A percentile compares a stretch with the other conserved stretches of the same genome.
Conservation (phyloP, 2,888 invertebrate species). For the Epinotia brunnichana region DNA sequence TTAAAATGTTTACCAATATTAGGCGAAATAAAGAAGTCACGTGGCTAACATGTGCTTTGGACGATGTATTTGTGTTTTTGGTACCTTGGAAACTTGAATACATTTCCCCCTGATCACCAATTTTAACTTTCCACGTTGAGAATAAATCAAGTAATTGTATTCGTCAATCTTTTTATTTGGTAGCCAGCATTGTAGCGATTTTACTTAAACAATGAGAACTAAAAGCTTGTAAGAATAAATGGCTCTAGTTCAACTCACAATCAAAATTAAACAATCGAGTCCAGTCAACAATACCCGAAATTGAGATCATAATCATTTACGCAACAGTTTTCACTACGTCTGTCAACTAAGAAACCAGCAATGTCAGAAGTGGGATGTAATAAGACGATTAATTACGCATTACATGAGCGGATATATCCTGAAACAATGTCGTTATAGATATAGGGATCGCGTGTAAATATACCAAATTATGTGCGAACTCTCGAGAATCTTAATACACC, state of each 20-base stretch:
- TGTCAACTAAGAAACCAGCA: constrained; percentile 29
- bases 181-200: not conserved
- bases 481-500: not conserved
- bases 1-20: not conserved
- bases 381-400: constrained; percentile 25
- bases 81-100: not conserved
- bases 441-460: constrained; percentile 13
- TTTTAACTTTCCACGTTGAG: not conserved
- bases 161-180: not conserved
- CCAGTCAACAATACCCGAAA: constrained; percentile 35
- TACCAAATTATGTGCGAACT: not conserved
- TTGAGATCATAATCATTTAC: constrained; percentile 32
- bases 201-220: not conserved
- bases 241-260: not conserved
- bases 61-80: not conserved
- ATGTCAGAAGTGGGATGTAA: constrained; percentile 16
- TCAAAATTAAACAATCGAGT: constrained; percentile 25
- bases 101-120: not conserved
- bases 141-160: not conserved
- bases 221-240: constrained; percentile 13
- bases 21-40: not conserved
- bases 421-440: constrained; percentile 24
- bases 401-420: constrained; percentile 35
- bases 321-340: constrained; percentile 37
- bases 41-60: not conserved